Evolutionary conservation across 2,797 vertebrate species (phyloP), one percentile per base, ranked within the genome.

Genomic region (Enteromius thamalakanensis): DNA sequence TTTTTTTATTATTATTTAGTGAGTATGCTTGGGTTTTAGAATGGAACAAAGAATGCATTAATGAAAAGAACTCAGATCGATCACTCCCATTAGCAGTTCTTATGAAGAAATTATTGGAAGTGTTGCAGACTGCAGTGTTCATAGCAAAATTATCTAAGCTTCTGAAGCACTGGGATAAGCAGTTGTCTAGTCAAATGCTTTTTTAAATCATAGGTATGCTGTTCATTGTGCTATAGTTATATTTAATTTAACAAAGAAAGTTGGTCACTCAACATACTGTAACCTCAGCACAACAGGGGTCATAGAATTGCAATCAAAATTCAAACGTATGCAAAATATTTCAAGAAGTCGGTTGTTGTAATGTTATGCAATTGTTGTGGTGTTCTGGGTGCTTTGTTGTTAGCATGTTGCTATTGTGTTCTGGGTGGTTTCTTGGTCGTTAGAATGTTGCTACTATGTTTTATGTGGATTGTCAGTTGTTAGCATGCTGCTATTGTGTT

Each of bases 51-150:
- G 58, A 17, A 45, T 26, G 26, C 26, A 42, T 10, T 32, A 71
- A 45, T n/a, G 17, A 60, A 49, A 68, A 12, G 1, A 32, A 71
- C 62, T 80, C 68, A 23, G 51, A 71, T 71, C 4, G 40, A 47
- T 81, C 3, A 29, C 34, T 26, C 8, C 79, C 19, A 60, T 81
- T 62, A 72, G 40, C 26, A 47, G 79, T 62, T 81, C 55, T 76
- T 55, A 19, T 8, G 8, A 40, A 76, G 21, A 58, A 40, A 11
- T 23, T 2, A 23, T 42, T 23, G 23, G 29, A 53, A 79, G 45
- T 11, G 51, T 68, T 40, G 19, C 45, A 40, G 37, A 26, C 12
- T 15, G 15, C n/a, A 9, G 26, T 14, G 37, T 12, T 26, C 40
- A 77, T 5, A 80, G 53, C 21, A 47, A 71, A 71, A 1, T n/a